A percentile compares a stretch with the other conserved stretches of the same genome.
Evolutionary conservation across 2,113 vertebrate species (phyloP).

Genomic region (Chascanopsetta lugubris): DNA sequence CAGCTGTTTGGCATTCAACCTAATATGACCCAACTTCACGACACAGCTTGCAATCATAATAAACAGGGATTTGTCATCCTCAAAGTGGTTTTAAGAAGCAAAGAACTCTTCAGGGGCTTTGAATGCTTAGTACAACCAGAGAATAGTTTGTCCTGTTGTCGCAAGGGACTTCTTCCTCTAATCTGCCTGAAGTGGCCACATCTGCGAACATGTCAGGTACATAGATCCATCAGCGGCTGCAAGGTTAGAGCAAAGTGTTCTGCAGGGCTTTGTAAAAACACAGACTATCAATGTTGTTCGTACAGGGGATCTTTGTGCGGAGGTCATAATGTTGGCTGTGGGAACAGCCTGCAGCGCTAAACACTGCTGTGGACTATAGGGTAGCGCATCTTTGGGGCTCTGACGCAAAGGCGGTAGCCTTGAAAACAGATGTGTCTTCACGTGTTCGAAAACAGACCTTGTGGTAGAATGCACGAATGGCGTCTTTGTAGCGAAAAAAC

Average conservation of each 20-base stretch:
- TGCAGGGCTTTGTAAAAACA: slow-evolving; percentile 21
- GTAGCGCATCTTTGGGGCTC: slow-evolving; percentile 5
- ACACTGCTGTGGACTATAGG: slow-evolving; percentile 3
- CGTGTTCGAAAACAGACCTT: slow-evolving; percentile 11
- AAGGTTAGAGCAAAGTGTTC: slow-evolving; percentile 24
- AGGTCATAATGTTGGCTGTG: slow-evolving; percentile 18
- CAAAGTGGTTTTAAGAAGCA: not conserved
- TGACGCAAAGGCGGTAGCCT: not conserved
- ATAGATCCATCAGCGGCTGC: slow-evolving; percentile 23
- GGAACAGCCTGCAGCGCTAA: slow-evolving; percentile 14
- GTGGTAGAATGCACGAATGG: not conserved
- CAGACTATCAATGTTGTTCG: slow-evolving; percentile 30
- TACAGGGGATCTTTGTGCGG: slow-evolving; percentile 3
- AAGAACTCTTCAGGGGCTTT: not conserved
- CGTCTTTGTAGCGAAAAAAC: not conserved
- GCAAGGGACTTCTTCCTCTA: not conserved
- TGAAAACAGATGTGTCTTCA: not conserved
- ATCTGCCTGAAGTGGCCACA: not conserved
- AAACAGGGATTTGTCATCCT: not conserved
- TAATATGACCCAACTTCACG: not conserved
- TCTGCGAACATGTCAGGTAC: slow-evolving; percentile 23
- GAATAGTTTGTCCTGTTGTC: slow-evolving; percentile 11
- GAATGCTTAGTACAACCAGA: not conserved
- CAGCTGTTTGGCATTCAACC: slow-evolving; percentile 5
- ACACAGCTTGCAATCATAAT: not conserved